A percentile compares a stretch with the other conserved stretches of the same genome.
These are phyloP conservation scores for Nasonia vitripennis DNA, from an alignment of 1,140 invertebrate species.

Conservation along the genomic window DNA sequence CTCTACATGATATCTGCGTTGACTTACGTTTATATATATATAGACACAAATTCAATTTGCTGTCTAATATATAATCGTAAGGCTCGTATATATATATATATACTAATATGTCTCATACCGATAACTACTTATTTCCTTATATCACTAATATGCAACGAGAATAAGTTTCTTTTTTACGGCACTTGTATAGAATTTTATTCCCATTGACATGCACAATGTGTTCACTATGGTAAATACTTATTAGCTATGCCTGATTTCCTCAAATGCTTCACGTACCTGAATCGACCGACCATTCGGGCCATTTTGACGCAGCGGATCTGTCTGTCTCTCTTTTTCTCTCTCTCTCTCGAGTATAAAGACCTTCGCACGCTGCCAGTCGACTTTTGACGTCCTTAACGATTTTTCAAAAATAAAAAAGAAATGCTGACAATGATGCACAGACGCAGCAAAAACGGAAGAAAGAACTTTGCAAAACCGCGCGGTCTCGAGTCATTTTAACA, in stretches of 20 bases:
- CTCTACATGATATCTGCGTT: slow-evolving; percentile 61
- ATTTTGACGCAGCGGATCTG: slow-evolving; percentile 57
- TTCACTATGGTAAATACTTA: slow-evolving; percentile 74
- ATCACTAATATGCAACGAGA: slow-evolving; percentile 75
- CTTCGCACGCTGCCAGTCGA: slow-evolving; percentile 26
- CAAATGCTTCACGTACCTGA: slow-evolving; percentile 74
- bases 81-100: slow-evolving; percentile 63
- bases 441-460: slow-evolving; percentile 41
- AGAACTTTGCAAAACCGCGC: slow-evolving; percentile 30
- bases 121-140: slow-evolving; percentile 71
- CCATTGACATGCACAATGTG: slow-evolving; percentile 76
- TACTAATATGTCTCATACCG: slow-evolving; percentile 62
- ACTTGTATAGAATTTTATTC: slow-evolving; percentile 81
- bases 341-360: background rate
- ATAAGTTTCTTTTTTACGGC: slow-evolving; percentile 82
- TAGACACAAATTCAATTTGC: slow-evolving; percentile 68
- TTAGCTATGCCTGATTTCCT: slow-evolving; percentile 76
- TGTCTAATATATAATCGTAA: slow-evolving; percentile 63
- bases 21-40: slow-evolving; percentile 63
- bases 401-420: background rate
- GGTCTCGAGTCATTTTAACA: slow-evolving; percentile 10
- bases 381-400: slow-evolving; percentile 19
- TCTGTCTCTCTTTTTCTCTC: slow-evolving; percentile 37
- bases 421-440: background rate
- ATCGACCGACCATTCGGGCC: slow-evolving; percentile 74